These are phyloP conservation scores for Tichodroma muraria DNA, from an alignment of 2,113 vertebrate genomes.

Conservation along the genomic window DNA sequence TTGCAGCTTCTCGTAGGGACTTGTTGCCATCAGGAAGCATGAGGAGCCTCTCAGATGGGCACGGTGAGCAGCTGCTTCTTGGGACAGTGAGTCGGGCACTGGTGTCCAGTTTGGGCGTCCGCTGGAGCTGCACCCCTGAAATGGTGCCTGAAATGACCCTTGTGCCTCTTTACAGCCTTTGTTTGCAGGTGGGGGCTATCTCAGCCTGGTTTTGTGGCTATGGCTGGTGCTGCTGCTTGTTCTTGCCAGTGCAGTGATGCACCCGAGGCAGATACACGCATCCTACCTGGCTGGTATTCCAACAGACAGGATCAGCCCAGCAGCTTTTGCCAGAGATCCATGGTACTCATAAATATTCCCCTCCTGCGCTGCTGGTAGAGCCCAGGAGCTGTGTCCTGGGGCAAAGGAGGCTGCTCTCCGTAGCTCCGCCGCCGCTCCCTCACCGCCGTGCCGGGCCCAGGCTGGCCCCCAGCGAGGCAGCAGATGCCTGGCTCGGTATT, in stretches of 20 bases:
- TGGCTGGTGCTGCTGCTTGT: background rate
- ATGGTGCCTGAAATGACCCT: background rate
- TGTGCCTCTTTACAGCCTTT: background rate
- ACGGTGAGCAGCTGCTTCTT: rapidly evolving
- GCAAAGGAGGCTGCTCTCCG: background rate
- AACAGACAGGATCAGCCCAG: background rate
- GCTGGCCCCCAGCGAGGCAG: background rate
- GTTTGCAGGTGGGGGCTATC: background rate
- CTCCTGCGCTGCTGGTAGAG: background rate
- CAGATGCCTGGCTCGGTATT: background rate
- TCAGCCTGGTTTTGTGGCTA: background rate
- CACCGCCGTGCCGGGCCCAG: rapidly evolving
- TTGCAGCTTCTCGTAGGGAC: background rate
- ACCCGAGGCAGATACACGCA: rapidly evolving
- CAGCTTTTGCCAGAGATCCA: background rate
- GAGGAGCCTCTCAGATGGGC: background rate
- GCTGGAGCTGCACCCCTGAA: background rate
- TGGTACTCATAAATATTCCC: background rate
- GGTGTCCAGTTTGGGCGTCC: rapidly evolving
- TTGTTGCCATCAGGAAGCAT: rapidly evolving
- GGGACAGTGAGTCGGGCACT: background rate
- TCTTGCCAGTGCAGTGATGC: rapidly evolving
- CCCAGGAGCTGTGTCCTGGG: background rate
- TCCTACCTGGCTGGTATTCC: background rate
- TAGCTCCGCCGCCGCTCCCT: rapidly evolving